Evolutionary conservation across 2,888 invertebrate genomes (phyloP).

Genomic region (Noctua comes): DNA sequence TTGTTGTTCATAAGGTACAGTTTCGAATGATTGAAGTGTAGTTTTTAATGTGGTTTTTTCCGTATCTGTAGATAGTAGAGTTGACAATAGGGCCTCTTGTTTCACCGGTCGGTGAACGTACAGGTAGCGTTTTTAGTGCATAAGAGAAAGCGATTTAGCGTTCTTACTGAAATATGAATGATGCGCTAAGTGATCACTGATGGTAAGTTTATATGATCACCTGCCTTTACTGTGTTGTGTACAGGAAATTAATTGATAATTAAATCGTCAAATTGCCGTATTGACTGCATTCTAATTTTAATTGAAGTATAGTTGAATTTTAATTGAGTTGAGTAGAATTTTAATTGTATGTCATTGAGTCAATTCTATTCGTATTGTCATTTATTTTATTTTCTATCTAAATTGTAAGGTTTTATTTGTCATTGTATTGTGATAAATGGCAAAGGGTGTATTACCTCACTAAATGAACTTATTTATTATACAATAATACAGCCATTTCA

Average conservation of each 20-base stretch:
- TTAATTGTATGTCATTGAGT: too few relatives aligned
- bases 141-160: slow-evolving; percentile 59
- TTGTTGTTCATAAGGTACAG: slow-evolving; percentile 59
- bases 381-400: too few relatives aligned
- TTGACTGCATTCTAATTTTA: too few relatives aligned
- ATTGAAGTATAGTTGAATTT: too few relatives aligned
- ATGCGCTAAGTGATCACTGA: background rate
- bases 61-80: slow-evolving; percentile 84
- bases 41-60: slow-evolving; percentile 70
- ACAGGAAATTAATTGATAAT: background rate
- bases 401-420: too few relatives aligned
- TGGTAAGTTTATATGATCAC: background rate
- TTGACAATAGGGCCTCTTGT: slow-evolving; percentile 88
- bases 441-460: too few relatives aligned
- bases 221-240: background rate
- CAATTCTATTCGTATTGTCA: too few relatives aligned
- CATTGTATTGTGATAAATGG: too few relatives aligned
- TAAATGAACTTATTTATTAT: too few relatives aligned
- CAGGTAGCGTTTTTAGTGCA: slow-evolving; percentile 61
- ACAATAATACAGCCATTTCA: too few relatives aligned
- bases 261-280: background rate
- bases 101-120: slow-evolving; percentile 85
- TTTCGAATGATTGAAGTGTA: slow-evolving; percentile 54
- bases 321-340: too few relatives aligned
- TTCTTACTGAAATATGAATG: background rate